phyloP scores from a whole-genome alignment of 2,113 vertebrate genomes.

The Pyrgilauda ruficollis region DNA sequence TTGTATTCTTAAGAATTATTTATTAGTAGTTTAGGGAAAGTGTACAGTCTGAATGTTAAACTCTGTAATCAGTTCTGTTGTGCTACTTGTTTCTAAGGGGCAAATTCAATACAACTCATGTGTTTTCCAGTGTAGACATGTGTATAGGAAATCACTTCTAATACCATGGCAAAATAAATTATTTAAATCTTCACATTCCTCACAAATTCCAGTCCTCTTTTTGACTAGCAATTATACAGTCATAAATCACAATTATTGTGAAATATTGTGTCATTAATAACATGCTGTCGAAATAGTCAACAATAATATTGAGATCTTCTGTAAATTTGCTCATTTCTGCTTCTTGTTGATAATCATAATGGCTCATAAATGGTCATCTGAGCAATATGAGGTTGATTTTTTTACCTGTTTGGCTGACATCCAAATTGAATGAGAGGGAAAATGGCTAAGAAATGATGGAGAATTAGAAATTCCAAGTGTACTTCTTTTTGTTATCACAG shows the following conservation, averaged over 20 bases:
- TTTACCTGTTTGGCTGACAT: background rate
- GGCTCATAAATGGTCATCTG: background rate
- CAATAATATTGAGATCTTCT: background rate
- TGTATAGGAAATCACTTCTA: background rate
- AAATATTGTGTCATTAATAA: background rate
- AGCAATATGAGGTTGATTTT: background rate
- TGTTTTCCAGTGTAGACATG: background rate
- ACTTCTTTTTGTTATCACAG: background rate
- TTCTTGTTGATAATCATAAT: background rate
- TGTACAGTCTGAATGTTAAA: background rate
- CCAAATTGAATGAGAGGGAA: background rate
- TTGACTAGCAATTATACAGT: background rate
- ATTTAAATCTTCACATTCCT: background rate
- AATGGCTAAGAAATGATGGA: background rate
- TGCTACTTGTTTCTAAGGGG: background rate
- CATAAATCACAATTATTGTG: background rate
- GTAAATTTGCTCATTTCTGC: background rate
- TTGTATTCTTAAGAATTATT: background rate
- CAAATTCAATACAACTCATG: background rate
- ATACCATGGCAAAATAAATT: background rate
- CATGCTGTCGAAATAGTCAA: constrained; percentile 3
- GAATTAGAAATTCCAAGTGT: background rate
- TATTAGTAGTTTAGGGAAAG: background rate
- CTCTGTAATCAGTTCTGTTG: background rate
- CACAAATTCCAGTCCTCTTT: background rate